phyloP scores from a whole-genome alignment of 2,797 vertebrate species.

The Iguana delicatissima region DNA sequence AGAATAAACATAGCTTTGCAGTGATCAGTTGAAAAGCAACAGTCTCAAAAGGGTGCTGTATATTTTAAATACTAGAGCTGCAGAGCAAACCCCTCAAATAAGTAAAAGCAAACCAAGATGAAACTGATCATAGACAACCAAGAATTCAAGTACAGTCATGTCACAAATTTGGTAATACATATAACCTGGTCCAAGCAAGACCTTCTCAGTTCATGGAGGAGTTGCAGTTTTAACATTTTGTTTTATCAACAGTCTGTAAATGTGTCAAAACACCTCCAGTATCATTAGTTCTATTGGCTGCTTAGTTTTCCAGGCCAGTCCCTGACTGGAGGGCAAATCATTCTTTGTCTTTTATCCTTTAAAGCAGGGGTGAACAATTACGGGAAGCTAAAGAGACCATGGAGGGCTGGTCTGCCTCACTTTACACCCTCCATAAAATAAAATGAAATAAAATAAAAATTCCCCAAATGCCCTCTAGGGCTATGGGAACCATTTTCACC shows the following conservation, averaged over 20 bases:
- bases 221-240: conserved; percentile 84
- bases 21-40: not conserved
- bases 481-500: no score
- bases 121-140: not conserved
- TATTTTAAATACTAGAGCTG: not conserved
- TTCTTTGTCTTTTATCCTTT: conserved; percentile 69
- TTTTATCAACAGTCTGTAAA: conserved; percentile 86
- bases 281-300: conserved; percentile 66
- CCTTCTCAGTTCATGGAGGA: not conserved
- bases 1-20: not conserved
- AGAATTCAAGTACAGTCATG: not conserved
- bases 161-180: not conserved
- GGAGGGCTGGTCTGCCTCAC: no score
- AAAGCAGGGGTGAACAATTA: conserved; percentile 31
- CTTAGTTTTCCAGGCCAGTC: conserved; percentile 77
- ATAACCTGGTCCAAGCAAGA: not conserved
- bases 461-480: no score
- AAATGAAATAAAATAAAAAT: no score
- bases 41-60: not conserved
- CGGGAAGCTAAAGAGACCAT: no score
- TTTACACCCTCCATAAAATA: no score
- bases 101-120: not conserved
- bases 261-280: conserved; percentile 88
- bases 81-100: not conserved
- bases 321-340: conserved; percentile 58